Conservation (phyloP, 1,140 invertebrate species). For the Sesamia nonagrioides region DNA sequence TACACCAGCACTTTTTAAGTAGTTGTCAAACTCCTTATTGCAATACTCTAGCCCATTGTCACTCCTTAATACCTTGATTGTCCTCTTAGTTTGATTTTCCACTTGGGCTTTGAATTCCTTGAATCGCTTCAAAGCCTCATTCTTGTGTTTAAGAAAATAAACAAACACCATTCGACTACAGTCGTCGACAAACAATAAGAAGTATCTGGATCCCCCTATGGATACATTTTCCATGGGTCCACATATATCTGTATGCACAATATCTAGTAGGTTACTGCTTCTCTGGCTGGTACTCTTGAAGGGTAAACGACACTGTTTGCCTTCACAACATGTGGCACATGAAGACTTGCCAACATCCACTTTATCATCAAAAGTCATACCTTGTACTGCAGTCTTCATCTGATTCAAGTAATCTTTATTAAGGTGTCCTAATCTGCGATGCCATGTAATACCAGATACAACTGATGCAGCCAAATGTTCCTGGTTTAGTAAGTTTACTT, state of each 20-base stretch:
- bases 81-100: no score
- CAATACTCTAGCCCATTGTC: no score
- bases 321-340: conserved; percentile 35
- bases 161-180: conserved; percentile 30
- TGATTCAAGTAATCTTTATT: conserved; percentile 29
- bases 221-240: conserved; percentile 34
- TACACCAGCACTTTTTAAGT: no score
- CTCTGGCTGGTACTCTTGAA: conserved; percentile 20
- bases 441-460: conserved; percentile 20
- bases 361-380: conserved; percentile 26
- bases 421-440: conserved; percentile 47
- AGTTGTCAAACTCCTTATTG: no score
- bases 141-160: conserved; percentile 44
- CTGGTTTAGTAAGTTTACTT: conserved; percentile 7
- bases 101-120: not conserved
- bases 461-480: conserved; percentile 17
- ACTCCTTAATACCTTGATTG: no score
- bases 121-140: conserved; percentile 26
- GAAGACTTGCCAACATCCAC: conserved; percentile 20
- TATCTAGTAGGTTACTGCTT: conserved; percentile 26
- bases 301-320: conserved; percentile 30
- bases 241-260: conserved; percentile 43
- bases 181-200: conserved; percentile 37
- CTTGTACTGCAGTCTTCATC: conserved; percentile 32
- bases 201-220: conserved; percentile 37